Conservation (phyloP, 2,888 invertebrate species). For the Ophion obscuratus region DNA sequence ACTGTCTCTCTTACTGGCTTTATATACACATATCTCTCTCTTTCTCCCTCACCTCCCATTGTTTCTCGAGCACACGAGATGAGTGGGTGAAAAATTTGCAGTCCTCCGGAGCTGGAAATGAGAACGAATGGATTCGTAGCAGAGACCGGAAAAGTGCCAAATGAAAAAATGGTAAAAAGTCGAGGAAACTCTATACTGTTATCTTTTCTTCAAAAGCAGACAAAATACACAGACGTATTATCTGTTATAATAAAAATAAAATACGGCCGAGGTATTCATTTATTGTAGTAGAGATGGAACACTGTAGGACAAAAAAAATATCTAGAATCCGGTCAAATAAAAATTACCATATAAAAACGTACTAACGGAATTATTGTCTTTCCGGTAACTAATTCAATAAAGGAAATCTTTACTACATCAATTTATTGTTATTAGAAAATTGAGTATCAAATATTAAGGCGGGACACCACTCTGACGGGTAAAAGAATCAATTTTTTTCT, state of each 20-base stretch:
- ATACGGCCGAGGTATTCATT: background rate
- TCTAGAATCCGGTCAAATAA: background rate
- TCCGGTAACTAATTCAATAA: too few relatives aligned
- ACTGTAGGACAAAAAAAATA: background rate
- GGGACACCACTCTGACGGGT: too few relatives aligned
- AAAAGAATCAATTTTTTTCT: too few relatives aligned
- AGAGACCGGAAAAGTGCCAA: constrained; percentile 4
- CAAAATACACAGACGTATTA: background rate
- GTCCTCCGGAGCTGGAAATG: constrained; percentile 8
- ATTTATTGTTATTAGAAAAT: too few relatives aligned
- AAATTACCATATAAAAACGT: too few relatives aligned
- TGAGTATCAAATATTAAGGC: too few relatives aligned
- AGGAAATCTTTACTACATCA: too few relatives aligned
- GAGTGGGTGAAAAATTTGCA: constrained; percentile 9
- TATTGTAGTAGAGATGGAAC: background rate
- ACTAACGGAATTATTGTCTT: too few relatives aligned
- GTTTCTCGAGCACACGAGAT: background rate
- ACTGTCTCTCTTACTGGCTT: background rate
- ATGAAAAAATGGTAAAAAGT: constrained; percentile 3
- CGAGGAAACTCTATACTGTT: background rate
- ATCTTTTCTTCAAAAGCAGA: background rate
- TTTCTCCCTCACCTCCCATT: background rate
- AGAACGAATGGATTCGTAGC: constrained; percentile 19
- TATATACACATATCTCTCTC: background rate
- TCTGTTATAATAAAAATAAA: background rate